A percentile compares a stretch with the other conserved stretches of the same genome.
phyloP scores from a whole-genome alignment of 1,140 invertebrate species.

The Thaumatotibia leucotreta region DNA sequence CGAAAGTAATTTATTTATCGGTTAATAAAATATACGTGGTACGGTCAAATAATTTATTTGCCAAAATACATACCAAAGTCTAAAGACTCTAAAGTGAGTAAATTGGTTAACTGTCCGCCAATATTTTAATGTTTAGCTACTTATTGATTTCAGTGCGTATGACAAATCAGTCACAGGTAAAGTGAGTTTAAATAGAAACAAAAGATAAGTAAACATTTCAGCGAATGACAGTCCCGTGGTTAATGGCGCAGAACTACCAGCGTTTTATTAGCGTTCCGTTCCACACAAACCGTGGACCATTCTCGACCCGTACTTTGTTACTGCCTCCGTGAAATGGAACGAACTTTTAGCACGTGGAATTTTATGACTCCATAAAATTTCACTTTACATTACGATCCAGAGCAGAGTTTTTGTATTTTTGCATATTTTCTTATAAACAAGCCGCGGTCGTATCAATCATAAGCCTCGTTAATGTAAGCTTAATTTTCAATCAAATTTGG shows the following conservation, averaged over 20 bases:
- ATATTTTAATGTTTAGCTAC: no score
- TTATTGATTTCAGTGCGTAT: no score
- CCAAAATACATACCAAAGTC: no score
- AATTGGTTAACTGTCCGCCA: no score
- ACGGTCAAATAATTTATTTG: no score
- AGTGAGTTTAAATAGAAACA: slow-evolving; percentile 22
- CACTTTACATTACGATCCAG: slow-evolving; percentile 37
- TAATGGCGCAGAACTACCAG: slow-evolving; percentile 32
- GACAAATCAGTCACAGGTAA: no score
- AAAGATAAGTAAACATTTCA: slow-evolving; percentile 16
- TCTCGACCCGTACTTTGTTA: slow-evolving; percentile 14
- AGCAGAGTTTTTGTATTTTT: slow-evolving; percentile 36
- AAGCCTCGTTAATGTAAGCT: slow-evolving; percentile 15
- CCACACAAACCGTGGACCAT: background rate
- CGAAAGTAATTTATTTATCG: no score
- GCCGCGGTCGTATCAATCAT: background rate
- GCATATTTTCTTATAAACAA: background rate
- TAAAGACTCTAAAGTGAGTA: no score
- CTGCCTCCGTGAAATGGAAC: slow-evolving; percentile 14
- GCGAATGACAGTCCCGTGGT: slow-evolving; percentile 14
- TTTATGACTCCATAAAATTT: slow-evolving; percentile 56
- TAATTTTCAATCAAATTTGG: background rate
- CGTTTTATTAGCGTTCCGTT: slow-evolving; percentile 23
- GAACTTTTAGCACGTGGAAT: slow-evolving; percentile 36
- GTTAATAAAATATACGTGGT: no score